Conservation (phyloP, 2,888 invertebrate genomes). For the Steinernema scapterisci region DNA sequence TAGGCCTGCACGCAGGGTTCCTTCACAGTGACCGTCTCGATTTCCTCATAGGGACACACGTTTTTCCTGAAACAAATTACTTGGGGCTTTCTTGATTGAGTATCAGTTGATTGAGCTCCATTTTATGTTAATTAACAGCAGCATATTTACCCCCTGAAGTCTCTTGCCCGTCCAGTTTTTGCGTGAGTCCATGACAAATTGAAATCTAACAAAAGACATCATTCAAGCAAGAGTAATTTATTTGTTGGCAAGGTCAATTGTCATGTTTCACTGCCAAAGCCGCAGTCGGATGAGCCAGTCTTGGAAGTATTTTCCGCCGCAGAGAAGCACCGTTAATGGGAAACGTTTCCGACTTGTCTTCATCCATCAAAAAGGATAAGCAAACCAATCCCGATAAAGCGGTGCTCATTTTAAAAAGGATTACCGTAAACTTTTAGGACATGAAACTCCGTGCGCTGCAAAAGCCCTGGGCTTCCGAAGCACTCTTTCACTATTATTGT, state of each 20-base stretch:
- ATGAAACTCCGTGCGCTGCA: neutral
- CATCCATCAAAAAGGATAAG: constrained; percentile 21
- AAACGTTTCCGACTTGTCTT: constrained; percentile 9
- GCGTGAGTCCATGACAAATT: constrained; percentile 22
- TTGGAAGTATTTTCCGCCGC: neutral
- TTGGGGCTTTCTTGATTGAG: constrained; percentile 10
- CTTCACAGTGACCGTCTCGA: constrained; percentile 69
- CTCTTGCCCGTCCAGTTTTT: neutral
- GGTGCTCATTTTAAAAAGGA: neutral
- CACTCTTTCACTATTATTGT: neutral
- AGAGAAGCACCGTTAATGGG: neutral
- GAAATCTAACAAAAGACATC: constrained; percentile 27
- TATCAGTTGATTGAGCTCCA: constrained; percentile 7
- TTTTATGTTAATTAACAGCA: constrained; percentile 24
- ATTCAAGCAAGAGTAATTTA: constrained; percentile 18
- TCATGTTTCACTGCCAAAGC: constrained; percentile 25
- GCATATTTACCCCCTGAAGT: neutral
- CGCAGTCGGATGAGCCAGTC: constrained; percentile 14
- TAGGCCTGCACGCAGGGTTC: constrained; percentile 71
- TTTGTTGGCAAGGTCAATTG: constrained; percentile 30
- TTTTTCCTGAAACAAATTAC: constrained; percentile 69
- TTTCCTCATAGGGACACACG: constrained; percentile 71
- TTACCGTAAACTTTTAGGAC: constrained; percentile 6
- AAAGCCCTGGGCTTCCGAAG: neutral
- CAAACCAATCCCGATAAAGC: neutral